Evolutionary conservation across 2,113 vertebrate genomes (phyloP).

Genomic region (Macquaria ambigua): DNA sequence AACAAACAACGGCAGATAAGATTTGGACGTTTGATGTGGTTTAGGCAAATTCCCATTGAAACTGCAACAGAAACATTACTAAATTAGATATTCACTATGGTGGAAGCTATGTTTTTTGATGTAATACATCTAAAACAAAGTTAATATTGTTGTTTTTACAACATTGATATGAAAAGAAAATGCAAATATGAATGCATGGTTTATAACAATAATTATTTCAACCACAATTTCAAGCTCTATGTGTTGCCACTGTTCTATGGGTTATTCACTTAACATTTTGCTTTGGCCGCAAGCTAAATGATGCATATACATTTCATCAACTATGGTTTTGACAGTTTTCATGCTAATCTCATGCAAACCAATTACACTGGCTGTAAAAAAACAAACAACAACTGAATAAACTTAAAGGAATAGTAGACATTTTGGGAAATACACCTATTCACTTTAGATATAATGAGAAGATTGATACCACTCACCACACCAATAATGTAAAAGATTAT

Average conservation of each 20-base stretch:
- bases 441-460: not conserved
- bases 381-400: not conserved
- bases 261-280: not conserved
- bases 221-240: not conserved
- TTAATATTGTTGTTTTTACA: not conserved
- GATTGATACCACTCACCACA: not conserved
- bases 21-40: conserved; percentile 69
- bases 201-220: not conserved
- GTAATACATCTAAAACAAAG: not conserved
- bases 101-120: conserved; percentile 36
- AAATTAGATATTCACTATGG: conserved; percentile 35
- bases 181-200: not conserved
- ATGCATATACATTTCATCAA: too few relatives aligned
- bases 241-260: not conserved
- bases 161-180: not conserved
- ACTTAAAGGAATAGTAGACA: too few relatives aligned
- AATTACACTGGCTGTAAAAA: not conserved
- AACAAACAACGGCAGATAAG: conserved; percentile 70
- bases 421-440: not conserved
- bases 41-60: conserved; percentile 54
- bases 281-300: not conserved
- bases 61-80: conserved; percentile 46
- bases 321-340: too few relatives aligned
- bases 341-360: too few relatives aligned
- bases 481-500: not conserved